Conservation (phyloP, 2,113 vertebrate species). For the Cryptotis parvus region DNA sequence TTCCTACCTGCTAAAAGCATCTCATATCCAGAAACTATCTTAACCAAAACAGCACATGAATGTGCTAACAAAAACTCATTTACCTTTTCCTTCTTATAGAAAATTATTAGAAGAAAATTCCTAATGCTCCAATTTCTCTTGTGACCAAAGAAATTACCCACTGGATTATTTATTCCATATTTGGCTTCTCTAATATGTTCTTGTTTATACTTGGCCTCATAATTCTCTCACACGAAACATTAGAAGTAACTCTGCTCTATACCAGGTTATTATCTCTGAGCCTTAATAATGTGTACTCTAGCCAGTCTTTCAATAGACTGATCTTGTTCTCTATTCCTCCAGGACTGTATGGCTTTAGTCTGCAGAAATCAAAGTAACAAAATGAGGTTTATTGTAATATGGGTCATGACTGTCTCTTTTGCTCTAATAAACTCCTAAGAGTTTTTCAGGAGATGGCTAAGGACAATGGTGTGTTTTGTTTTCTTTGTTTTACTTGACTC, state of each 20-base stretch:
- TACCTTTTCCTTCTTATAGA: neutral
- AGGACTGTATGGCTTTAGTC: neutral
- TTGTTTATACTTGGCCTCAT: neutral
- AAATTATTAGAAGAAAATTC: neutral
- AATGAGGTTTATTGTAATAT: neutral
- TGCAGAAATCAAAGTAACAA: neutral
- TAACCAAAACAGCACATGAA: neutral
- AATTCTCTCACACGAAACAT: neutral
- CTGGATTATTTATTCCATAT: neutral
- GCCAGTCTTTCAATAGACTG: neutral
- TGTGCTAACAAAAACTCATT: neutral
- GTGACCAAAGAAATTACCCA: neutral
- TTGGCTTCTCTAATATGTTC: neutral
- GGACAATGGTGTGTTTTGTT: neutral
- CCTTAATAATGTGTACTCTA: neutral
- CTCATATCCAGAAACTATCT: slow-evolving; percentile 2
- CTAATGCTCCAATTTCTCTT: neutral
- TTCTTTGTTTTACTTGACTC: neutral
- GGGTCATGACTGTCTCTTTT: neutral
- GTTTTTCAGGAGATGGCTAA: neutral
- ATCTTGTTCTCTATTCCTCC: neutral
- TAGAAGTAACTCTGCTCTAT: neutral
- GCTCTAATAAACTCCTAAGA: neutral
- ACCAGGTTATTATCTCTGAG: neutral
- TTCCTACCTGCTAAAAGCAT: slow-evolving; percentile 10